Evolutionary conservation across 2,113 vertebrate genomes (phyloP), one percentile per base, ranked within the genome.

Genomic region (Electrona antarctica): DNA sequence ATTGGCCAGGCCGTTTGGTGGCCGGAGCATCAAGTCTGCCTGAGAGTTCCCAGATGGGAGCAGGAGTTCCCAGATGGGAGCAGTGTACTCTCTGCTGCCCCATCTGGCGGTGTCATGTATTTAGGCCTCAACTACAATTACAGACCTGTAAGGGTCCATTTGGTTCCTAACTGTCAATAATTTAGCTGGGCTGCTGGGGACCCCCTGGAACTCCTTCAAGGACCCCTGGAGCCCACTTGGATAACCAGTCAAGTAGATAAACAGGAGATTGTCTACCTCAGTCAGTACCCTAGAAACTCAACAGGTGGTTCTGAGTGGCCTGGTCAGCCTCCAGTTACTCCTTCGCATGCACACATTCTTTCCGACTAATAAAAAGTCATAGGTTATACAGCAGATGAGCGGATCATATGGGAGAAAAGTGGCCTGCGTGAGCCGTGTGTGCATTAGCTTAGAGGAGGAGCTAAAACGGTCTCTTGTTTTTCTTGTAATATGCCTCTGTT

Each of bases 281-380:
- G 80, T 74, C 80, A 48, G 80, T 82, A 80, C 86, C 73, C 82
- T 83, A 54, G 77, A 77, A 80, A 83, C 73, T 73, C 63, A 79
- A 90, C 91, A 92, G 90, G 91, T 92, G 91, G 64, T 71, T 69
- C 47, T 21, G 79, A 85, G 67, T 12, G 69, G 74, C 76, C 78
- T 65, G 52, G 74, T 82, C 80, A 75, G 80, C 79, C 79, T 88
- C 88, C 76, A 76, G 81, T 79, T 77, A 71, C 71, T 77, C 78
- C 69, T 72, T 85, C 67, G 49, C 86, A 80, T 64, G 82, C 65
- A n/a, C 70, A 70, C 85, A 92, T 92, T 92, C 87, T 92, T 92
- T 92, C 91, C 89, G 50, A 81, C 73, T 61, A 79, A 74, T 79
- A 58, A 90, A 93, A 92, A 88, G 90, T 90, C 89, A 89, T 47